A percentile compares a stretch with the other conserved stretches of the same genome.
phyloP scores from a whole-genome alignment of 2,113 vertebrate genomes.

The Sus scrofa region T2T-Sscrofa CM000820.6:100015501-100016000 shows the following conservation, averaged over 20 bases:
- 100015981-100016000: neutral
- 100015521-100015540: constrained; percentile 66
- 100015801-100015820: neutral
- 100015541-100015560: constrained; percentile 64
- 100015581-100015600: constrained; percentile 59
- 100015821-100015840: neutral
- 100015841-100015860: neutral
- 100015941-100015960: neutral
- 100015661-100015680: neutral
- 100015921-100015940: neutral
- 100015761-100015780: neutral
- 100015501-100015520: constrained; percentile 61
- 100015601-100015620: constrained; percentile 42
- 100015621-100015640: constrained; percentile 39
- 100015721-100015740: neutral
- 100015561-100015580: constrained; percentile 71
- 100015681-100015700: constrained; percentile 26
- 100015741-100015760: neutral
- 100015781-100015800: neutral
- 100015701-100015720: neutral
- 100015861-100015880: neutral
- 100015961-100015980: neutral
- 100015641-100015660: constrained; percentile 47
- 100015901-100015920: neutral
- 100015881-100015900: neutral